These are phyloP conservation scores for Prosopocoilus inquinatus DNA, from an alignment of 2,888 invertebrate genomes.

Conservation along the genomic window DNA sequence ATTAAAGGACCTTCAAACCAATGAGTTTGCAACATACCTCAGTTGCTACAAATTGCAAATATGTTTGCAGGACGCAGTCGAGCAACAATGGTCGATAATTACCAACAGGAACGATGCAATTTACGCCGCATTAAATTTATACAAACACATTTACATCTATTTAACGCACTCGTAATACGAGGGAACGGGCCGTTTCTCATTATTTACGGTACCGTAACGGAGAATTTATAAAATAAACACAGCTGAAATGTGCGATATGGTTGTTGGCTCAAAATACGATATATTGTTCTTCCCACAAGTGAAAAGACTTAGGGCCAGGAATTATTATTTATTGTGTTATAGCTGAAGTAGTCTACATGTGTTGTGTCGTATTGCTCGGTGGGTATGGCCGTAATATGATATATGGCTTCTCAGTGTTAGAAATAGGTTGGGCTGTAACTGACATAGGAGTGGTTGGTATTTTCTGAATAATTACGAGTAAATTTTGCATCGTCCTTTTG, in stretches of 20 bases:
- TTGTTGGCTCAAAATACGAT: conserved; percentile 25
- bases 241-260: background rate
- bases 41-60: background rate
- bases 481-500: conserved; percentile 2
- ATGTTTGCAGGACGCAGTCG: background rate
- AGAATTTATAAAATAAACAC: conserved; percentile 1
- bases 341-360: conserved; percentile 21
- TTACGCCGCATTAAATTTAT: background rate
- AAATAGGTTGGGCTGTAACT: conserved; percentile 28
- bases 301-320: conserved; percentile 5
- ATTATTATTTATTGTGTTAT: conserved; percentile 28
- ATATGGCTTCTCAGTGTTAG: conserved; percentile 31
- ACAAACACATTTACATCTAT: background rate
- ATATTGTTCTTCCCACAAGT: conserved; percentile 30
- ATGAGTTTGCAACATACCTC: background rate
- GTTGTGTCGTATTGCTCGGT: conserved; percentile 34
- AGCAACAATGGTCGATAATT: background rate
- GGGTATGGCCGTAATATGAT: conserved; percentile 39
- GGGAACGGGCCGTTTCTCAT: background rate
- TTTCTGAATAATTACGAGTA: conserved; percentile 30
- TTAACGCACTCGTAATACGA: background rate
- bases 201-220: background rate
- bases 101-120: background rate
- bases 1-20: background rate
- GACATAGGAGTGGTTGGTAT: conserved; percentile 34